Conservation (phyloP, 2,888 invertebrate species). For the Drosophila vallismaia region DNA sequence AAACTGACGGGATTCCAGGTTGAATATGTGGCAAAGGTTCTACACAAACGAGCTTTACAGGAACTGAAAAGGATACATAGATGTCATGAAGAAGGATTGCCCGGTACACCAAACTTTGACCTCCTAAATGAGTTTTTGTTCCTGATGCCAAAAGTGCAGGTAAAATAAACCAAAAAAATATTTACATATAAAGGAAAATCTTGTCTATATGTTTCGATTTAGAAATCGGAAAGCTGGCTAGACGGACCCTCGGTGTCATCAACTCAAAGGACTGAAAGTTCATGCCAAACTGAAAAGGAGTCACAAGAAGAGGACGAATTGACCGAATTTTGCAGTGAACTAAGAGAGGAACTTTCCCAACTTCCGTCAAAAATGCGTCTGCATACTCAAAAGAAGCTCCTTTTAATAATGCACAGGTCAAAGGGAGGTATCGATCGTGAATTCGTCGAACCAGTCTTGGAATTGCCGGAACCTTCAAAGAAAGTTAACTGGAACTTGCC, state of each 20-base stretch:
- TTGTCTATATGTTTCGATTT: not conserved
- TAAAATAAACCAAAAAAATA: not conserved
- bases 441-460: not conserved
- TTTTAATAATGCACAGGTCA: conserved; percentile 1
- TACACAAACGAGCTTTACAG: conserved; percentile 8
- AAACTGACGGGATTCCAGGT: not conserved
- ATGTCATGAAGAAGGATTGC: not conserved
- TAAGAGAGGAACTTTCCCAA: conserved; percentile 7
- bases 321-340: conserved; percentile 10
- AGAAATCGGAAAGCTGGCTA: not conserved
- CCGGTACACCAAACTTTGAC: conserved; percentile 2
- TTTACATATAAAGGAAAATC: not conserved
- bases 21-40: not conserved
- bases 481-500: conserved; percentile 15
- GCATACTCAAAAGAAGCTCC: conserved; percentile 16
- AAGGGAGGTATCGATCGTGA: too few species aligned
- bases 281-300: not conserved
- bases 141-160: conserved; percentile 3
- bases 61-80: conserved; percentile 17
- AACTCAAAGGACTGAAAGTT: not conserved
- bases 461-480: not conserved
- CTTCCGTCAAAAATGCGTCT: conserved; percentile 5
- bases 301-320: not conserved
- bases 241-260: not conserved
- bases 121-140: conserved; percentile 23